Percentiles rank a stretch among this genome's conserved stretches.
These are phyloP conservation scores for Cosmia trapezina DNA, from an alignment of 2,888 invertebrate genomes.

Conservation along the genomic window DNA sequence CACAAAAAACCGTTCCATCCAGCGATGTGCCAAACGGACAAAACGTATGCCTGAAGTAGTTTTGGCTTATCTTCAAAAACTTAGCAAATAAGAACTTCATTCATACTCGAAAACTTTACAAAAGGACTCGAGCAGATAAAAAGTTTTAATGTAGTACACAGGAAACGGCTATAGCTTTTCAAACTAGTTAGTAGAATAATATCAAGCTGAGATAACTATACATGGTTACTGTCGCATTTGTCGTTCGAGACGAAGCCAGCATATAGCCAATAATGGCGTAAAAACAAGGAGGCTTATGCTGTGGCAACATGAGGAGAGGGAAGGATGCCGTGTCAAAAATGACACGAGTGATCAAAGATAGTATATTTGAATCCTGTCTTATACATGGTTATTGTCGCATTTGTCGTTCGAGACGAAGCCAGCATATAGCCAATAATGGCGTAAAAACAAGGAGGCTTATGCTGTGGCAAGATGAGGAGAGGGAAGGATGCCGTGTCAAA, in stretches of 20 bases:
- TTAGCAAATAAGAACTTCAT: constrained; percentile 63
- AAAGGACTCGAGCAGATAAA: constrained; percentile 63
- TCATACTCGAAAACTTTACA: constrained; percentile 59
- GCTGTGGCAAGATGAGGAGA: neutral
- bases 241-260: neutral
- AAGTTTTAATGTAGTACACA: constrained; percentile 70
- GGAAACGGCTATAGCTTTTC: constrained; percentile 66
- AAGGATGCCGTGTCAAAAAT: neutral
- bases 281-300: neutral
- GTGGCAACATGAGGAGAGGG: neutral
- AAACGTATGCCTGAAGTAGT: constrained; percentile 57
- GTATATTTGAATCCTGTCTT: neutral
- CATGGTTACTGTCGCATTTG: constrained; percentile 12
- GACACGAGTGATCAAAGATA: neutral
- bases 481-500: neutral
- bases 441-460: neutral
- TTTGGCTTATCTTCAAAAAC: constrained; percentile 66
- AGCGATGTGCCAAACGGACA: constrained; percentile 44
- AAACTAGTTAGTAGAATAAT: constrained; percentile 58
- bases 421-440: neutral
- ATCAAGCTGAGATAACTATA: constrained; percentile 42
- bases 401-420: neutral
- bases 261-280: neutral
- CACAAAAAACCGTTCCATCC: constrained; percentile 24
- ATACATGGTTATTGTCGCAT: constrained; percentile 20